Percentiles rank a stretch among this genome's conserved stretches.
These are phyloP conservation scores for Eupithecia centaureata DNA, from an alignment of 2,888 invertebrate genomes.

Conservation along the genomic window DNA sequence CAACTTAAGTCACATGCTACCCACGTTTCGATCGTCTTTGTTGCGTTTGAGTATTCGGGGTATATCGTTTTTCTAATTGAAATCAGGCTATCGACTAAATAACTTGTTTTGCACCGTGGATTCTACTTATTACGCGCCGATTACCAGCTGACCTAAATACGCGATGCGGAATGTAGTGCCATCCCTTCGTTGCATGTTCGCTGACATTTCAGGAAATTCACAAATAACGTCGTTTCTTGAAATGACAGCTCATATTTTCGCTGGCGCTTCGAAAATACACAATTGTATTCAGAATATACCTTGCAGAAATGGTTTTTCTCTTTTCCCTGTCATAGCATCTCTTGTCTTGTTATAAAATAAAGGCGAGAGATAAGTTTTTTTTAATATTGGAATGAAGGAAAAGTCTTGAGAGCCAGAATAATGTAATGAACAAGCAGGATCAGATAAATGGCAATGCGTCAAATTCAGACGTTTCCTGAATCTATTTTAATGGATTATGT, in stretches of 20 bases:
- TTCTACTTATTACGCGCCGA: slow-evolving; percentile 67
- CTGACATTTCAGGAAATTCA: slow-evolving; percentile 38
- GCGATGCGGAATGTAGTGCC: slow-evolving; percentile 53
- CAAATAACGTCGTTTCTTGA: slow-evolving; percentile 21
- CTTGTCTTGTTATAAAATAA: background rate
- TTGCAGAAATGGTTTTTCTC: background rate
- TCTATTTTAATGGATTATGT: slow-evolving; percentile 52
- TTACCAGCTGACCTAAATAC: slow-evolving; percentile 69
- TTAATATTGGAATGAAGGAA: background rate
- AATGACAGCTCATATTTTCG: slow-evolving; percentile 22
- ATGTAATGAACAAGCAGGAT: slow-evolving; percentile 18
- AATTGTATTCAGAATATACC: slow-evolving; percentile 2
- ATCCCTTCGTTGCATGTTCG: slow-evolving; percentile 44
- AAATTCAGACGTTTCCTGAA: slow-evolving; percentile 47
- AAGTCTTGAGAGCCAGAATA: background rate
- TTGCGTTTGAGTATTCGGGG: too few species aligned
- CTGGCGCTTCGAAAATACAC: slow-evolving; percentile 7
- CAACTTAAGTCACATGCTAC: too few species aligned
- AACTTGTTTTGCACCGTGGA: slow-evolving; percentile 43
- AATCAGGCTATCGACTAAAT: slow-evolving; percentile 22
- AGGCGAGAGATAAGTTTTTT: background rate
- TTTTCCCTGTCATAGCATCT: background rate
- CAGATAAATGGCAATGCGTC: slow-evolving; percentile 37
- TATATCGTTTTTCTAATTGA: background rate
- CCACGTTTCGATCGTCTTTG: too few species aligned